A percentile compares a stretch with the other conserved stretches of the same genome.
phyloP scores from a whole-genome alignment of 2,797 vertebrate species.

The Pseudomugil tenellus region DNA sequence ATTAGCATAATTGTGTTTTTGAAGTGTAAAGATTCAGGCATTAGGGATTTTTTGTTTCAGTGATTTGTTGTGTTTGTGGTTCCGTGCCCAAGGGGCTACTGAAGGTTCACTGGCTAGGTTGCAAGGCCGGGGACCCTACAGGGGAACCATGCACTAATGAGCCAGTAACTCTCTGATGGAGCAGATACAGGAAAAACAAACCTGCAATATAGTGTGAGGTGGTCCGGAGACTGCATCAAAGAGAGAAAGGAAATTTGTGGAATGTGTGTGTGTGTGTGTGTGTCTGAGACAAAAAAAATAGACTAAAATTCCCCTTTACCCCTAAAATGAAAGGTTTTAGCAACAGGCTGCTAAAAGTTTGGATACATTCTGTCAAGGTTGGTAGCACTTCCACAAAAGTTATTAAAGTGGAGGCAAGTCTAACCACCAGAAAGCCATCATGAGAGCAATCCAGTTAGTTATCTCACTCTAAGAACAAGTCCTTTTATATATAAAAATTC shows the following conservation, averaged over 20 bases:
- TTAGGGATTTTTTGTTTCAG: constrained; percentile 80
- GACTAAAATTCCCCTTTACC: background rate
- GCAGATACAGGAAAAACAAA: constrained; percentile 74
- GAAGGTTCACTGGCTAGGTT: constrained; percentile 61
- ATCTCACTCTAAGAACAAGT: background rate
- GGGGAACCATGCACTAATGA: constrained; percentile 73
- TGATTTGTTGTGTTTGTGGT: constrained; percentile 79
- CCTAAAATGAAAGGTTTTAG: background rate
- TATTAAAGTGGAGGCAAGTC: background rate
- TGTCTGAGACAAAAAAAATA: background rate
- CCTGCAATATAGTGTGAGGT: constrained; percentile 63
- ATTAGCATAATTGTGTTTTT: constrained; percentile 86
- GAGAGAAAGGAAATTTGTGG: constrained; percentile 49
- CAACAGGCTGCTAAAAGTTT: background rate
- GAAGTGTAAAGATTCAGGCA: constrained; percentile 81
- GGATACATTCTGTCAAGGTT: background rate
- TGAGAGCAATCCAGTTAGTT: background rate
- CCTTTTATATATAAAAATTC: background rate
- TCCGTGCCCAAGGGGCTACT: constrained; percentile 49
- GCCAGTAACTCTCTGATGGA: constrained; percentile 74
- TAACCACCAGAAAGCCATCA: background rate
- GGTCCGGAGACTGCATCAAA: constrained; percentile 52
- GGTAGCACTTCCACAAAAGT: background rate
- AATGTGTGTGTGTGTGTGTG: constrained; percentile 30
- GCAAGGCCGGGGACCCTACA: constrained; percentile 60